Evolutionary conservation across 2,888 invertebrate genomes (phyloP).

Genomic region (Hyles lineata): DNA sequence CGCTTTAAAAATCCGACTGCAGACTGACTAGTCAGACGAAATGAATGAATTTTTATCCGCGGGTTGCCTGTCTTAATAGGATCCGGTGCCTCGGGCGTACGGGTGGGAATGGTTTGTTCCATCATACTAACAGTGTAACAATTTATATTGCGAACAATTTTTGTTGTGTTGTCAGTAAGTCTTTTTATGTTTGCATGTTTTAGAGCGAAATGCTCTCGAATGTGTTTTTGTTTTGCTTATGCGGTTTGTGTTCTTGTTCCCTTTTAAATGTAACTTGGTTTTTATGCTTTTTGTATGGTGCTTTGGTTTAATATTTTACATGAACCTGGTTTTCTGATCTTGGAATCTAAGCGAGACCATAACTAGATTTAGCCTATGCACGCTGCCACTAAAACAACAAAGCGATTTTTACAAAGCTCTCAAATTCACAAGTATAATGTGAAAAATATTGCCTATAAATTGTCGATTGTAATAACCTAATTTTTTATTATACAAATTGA

Average conservation of each 20-base stretch:
- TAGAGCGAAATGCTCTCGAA: too few relatives aligned
- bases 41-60: conserved; percentile 4
- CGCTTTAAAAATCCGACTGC: background rate
- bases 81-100: background rate
- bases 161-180: background rate
- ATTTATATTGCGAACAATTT: background rate
- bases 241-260: too few relatives aligned
- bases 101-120: background rate
- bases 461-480: background rate
- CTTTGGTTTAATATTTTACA: too few relatives aligned
- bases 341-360: too few relatives aligned
- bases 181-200: background rate
- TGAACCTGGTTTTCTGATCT: too few relatives aligned
- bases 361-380: too few relatives aligned
- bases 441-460: background rate
- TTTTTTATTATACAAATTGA: background rate
- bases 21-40: conserved; percentile 6
- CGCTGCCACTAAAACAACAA: too few relatives aligned
- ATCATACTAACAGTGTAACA: background rate
- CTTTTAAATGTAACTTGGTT: too few relatives aligned
- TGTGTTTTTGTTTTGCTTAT: too few relatives aligned
- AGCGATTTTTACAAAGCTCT: too few relatives aligned
- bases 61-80: background rate
- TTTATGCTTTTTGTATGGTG: too few relatives aligned
- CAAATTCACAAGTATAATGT: too few relatives aligned